Evolutionary conservation across 1,140 invertebrate genomes (phyloP).

Genomic region (Trichogramma pretiosum): DNA sequence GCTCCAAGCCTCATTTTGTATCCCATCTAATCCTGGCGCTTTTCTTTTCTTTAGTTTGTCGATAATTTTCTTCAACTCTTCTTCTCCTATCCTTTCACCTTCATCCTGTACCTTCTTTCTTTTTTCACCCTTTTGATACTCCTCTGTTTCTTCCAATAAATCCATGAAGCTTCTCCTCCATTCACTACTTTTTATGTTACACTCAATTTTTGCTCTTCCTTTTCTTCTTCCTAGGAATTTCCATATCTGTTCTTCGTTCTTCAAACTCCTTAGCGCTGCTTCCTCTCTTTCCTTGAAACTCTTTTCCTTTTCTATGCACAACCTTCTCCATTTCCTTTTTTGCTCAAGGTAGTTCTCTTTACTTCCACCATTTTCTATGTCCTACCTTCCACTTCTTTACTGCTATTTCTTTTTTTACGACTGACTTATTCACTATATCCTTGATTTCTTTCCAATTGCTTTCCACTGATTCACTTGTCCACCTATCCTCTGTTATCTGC

Average conservation of each 20-base stretch:
- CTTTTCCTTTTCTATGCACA: too few species aligned
- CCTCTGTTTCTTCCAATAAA: not conserved
- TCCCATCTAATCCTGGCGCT: not conserved
- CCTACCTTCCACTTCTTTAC: not conserved
- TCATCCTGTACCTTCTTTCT: not conserved
- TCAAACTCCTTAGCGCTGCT: too few species aligned
- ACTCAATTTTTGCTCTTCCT: conserved; percentile 1
- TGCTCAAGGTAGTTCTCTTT: not conserved
- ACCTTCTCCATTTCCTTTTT: too few species aligned
- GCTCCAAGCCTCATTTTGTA: not conserved
- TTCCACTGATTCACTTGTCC: not conserved
- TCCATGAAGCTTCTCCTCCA: not conserved
- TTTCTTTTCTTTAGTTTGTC: not conserved
- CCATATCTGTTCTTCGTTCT: too few species aligned
- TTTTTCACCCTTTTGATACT: not conserved
- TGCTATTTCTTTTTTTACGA: not conserved
- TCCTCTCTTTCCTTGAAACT: too few species aligned
- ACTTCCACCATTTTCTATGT: not conserved
- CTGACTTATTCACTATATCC: not conserved
- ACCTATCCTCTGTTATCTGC: not conserved
- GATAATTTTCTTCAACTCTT: not conserved
- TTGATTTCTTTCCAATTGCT: not conserved
- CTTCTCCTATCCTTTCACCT: not conserved
- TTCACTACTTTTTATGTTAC: not conserved
- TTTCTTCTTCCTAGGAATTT: not conserved